These are phyloP conservation scores for Urocolius indicus DNA, from an alignment of 2,113 vertebrate species.

Conservation along the genomic window DNA sequence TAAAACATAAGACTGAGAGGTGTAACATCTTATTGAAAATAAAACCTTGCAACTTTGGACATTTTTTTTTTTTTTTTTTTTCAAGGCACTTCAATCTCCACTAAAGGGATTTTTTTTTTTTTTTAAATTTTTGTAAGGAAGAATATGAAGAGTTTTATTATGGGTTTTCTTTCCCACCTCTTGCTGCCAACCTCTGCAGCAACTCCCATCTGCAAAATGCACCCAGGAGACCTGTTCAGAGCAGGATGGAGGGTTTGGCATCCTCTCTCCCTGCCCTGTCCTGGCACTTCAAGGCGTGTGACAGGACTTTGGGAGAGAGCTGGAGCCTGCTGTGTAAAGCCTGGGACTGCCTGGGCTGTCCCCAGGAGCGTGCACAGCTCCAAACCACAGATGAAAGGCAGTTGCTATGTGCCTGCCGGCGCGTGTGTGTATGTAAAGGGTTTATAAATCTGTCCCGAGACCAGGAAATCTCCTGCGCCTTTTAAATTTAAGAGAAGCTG, in stretches of 20 bases:
- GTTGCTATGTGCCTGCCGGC: neutral
- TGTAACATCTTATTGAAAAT: neutral
- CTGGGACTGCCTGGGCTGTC: neutral
- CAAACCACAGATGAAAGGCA: constrained; percentile 14
- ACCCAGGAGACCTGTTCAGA: neutral
- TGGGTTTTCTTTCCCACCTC: neutral
- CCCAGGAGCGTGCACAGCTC: neutral
- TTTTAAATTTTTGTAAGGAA: neutral
- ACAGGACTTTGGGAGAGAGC: neutral
- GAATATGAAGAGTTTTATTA: neutral
- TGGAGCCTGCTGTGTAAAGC: neutral
- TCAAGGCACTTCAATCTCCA: neutral
- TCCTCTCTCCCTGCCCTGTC: neutral
- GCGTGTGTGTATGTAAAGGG: neutral
- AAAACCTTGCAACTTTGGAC: neutral
- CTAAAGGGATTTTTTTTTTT: neutral
- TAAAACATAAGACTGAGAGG: neutral
- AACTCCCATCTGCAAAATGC: neutral
- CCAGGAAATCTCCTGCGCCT: constrained; percentile 66
- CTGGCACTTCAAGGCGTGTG: neutral
- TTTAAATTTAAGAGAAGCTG: constrained; percentile 61
- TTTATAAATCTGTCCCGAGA: constrained; percentile 47
- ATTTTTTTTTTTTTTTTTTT: no score
- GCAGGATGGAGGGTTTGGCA: neutral
- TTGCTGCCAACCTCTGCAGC: neutral